Percentiles rank a stretch among this genome's conserved stretches.
Evolutionary conservation across 2,888 invertebrate genomes (phyloP).

Genomic region (Julus scandinavius): DNA sequence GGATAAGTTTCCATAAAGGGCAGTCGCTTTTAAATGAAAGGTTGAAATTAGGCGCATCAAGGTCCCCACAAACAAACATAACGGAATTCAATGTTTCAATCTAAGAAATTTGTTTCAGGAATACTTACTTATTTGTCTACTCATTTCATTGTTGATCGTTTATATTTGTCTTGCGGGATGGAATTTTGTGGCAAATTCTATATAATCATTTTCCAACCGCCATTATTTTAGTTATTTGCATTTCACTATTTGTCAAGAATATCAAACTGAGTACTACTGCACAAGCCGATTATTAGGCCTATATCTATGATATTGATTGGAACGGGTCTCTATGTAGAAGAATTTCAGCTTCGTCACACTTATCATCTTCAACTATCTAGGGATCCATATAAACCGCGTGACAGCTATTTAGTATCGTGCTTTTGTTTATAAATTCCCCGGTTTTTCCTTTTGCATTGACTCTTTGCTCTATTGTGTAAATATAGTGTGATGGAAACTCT

Average conservation of each 20-base stretch:
- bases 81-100: not conserved
- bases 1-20: not conserved
- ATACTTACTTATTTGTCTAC: too few relatives aligned
- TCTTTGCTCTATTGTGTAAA: not conserved
- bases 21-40: not conserved
- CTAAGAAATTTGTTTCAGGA: not conserved
- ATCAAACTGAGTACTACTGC: not conserved
- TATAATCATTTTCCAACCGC: not conserved
- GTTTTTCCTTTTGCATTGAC: not conserved
- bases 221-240: not conserved
- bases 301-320: not conserved
- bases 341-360: conserved; percentile 37
- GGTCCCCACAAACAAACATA: not conserved
- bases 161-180: too few relatives aligned
- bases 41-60: not conserved
- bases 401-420: conserved; percentile 9
- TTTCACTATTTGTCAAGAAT: conserved; percentile 34
- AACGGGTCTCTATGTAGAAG: not conserved
- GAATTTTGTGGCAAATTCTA: not conserved
- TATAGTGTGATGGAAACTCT: not conserved
- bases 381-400: conserved; percentile 30
- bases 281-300: conserved; percentile 14
- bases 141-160: not conserved
- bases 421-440: conserved; percentile 18
- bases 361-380: conserved; percentile 34